Evolutionary conservation across 2,113 vertebrate species (phyloP).

Genomic region (Oryzias woworae): DNA sequence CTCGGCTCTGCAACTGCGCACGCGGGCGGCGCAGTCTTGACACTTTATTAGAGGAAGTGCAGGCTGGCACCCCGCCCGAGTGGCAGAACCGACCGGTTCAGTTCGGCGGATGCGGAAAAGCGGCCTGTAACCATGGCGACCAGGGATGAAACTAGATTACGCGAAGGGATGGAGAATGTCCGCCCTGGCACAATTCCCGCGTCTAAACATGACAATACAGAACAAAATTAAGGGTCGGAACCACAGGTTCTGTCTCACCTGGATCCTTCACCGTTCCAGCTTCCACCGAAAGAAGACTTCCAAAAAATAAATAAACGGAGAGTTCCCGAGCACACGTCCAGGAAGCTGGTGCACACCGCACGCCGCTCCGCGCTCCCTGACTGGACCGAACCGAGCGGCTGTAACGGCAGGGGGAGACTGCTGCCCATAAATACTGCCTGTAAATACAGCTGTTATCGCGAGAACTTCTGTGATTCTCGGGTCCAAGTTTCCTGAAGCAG

Average conservation of each 20-base stretch:
- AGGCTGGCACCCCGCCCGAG: background rate
- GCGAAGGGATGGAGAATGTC: too few species aligned
- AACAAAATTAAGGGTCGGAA: background rate
- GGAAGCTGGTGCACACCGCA: background rate
- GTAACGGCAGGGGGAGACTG: constrained; percentile 44
- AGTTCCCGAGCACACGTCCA: too few species aligned
- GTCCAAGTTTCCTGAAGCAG: background rate
- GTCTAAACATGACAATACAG: background rate
- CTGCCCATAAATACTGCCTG: constrained; percentile 55
- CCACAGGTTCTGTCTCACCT: constrained; percentile 24
- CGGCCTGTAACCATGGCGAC: constrained; percentile 44
- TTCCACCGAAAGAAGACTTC: too few species aligned
- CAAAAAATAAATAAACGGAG: too few species aligned
- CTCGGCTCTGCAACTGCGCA: background rate
- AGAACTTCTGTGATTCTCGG: constrained; percentile 18
- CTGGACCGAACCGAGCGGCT: constrained; percentile 19
- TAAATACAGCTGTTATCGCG: constrained; percentile 54
- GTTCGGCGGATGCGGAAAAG: constrained; percentile 3
- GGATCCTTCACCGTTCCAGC: background rate
- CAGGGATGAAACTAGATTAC: constrained; percentile 22
- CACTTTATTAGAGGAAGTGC: background rate
- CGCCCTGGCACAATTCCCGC: too few species aligned
- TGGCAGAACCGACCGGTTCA: background rate
- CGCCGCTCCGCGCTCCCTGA: background rate
- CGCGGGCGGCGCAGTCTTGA: background rate